Evolutionary conservation across 1,140 invertebrate species (phyloP).

Genomic region (Copidosoma floridanum): DNA sequence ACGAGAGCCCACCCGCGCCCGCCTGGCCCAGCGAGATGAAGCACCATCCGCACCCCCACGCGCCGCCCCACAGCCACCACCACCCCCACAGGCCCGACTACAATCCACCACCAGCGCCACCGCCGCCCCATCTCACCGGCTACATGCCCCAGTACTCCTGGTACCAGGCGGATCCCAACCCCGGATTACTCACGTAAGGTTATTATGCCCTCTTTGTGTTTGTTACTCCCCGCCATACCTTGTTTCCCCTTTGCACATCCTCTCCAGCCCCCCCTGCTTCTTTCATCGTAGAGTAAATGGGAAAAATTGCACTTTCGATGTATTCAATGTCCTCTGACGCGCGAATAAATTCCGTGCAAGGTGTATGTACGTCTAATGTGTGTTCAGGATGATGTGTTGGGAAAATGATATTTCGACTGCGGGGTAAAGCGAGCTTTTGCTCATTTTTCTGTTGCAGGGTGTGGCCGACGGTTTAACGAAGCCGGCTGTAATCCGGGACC

Average conservation of each 20-base stretch:
- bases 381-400: too few species aligned
- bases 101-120: conserved; percentile 58
- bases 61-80: conserved; percentile 60
- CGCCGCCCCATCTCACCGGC: conserved; percentile 56
- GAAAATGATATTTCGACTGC: too few species aligned
- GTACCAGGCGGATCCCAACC: conserved; percentile 72
- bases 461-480: conserved; percentile 64
- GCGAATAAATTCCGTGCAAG: too few species aligned
- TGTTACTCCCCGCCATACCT: not conserved
- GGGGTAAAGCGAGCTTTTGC: too few species aligned
- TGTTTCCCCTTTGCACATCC: not conserved
- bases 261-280: too few species aligned
- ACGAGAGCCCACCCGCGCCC: conserved; percentile 62
- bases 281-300: too few species aligned
- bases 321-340: too few species aligned
- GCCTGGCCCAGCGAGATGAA: conserved; percentile 72
- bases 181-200: conserved; percentile 71
- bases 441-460: conserved; percentile 56
- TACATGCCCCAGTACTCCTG: conserved; percentile 76
- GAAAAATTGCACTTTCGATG: too few species aligned
- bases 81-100: conserved; percentile 62
- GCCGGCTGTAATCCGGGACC: conserved; percentile 28
- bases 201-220: not conserved
- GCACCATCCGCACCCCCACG: conserved; percentile 61
- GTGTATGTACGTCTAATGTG: too few species aligned